These are phyloP conservation scores for Tetanocera ferruginea DNA, from an alignment of 2,888 invertebrate species.

Conservation along the genomic window DNA sequence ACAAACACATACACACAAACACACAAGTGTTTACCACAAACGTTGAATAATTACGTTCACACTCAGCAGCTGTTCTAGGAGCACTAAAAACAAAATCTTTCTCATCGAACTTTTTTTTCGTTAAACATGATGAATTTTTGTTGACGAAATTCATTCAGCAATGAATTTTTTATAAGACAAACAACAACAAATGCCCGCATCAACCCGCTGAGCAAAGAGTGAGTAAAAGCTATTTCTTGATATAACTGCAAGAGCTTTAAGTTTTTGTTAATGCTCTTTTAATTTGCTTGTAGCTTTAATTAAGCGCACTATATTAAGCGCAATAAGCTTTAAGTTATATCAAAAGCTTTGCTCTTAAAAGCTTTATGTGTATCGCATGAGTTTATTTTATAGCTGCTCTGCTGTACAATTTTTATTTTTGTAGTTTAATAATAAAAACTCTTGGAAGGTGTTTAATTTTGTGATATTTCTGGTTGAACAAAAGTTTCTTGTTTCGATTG, in stretches of 20 bases:
- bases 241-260: no score
- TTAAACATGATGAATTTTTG: background rate
- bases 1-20: background rate
- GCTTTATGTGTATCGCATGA: no score
- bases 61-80: background rate
- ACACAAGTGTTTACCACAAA: background rate
- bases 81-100: background rate
- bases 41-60: background rate
- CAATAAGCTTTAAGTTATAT: slow-evolving; percentile 20
- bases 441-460: no score
- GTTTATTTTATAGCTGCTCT: no score
- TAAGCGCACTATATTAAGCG: no score
- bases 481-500: no score
- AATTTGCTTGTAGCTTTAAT: no score
- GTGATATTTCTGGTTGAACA: no score
- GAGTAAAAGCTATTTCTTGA: background rate
- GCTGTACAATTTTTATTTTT: no score
- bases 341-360: slow-evolving; percentile 13
- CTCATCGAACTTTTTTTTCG: background rate
- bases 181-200: background rate
- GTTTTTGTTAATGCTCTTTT: no score
- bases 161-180: background rate
- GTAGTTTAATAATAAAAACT: no score
- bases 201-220: background rate
- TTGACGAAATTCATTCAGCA: slow-evolving; percentile 9